Percentiles rank a stretch among this genome's conserved stretches.
Conservation (phyloP, 53 echinoderm and acorn worm species). For the Holothuria scabra region DNA sequence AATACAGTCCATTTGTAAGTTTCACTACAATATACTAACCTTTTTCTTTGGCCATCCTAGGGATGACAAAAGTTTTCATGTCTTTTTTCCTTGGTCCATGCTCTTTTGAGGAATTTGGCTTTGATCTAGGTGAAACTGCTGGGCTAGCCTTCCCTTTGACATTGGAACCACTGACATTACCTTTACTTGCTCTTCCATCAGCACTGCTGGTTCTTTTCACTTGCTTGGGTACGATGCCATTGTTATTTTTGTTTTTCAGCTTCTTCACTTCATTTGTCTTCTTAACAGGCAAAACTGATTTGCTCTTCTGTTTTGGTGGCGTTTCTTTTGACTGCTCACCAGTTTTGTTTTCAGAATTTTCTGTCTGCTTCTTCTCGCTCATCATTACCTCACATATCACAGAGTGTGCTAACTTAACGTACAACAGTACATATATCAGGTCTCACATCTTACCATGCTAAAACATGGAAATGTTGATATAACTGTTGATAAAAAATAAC, state of each 20-base stretch:
- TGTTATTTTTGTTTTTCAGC: neutral
- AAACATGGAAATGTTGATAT: too few species aligned
- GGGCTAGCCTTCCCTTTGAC: neutral
- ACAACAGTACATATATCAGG: too few species aligned
- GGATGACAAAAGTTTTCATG: constrained; percentile 47
- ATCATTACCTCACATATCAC: neutral
- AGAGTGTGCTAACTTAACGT: too few species aligned
- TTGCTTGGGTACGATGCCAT: neutral
- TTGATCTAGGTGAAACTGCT: neutral
- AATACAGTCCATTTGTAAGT: too few species aligned
- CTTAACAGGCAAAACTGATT: neutral
- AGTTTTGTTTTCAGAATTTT: neutral
- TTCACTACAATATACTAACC: neutral
- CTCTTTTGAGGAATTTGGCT: constrained; percentile 37
- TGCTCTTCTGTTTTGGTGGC: neutral
- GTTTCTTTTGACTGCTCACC: too few species aligned
- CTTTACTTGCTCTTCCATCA: neutral
- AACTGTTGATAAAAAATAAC: too few species aligned
- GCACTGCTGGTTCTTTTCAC: constrained; percentile 11
- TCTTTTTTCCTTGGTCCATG: constrained; percentile 51
- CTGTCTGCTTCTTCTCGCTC: constrained; percentile 32
- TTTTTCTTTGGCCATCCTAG: constrained; percentile 48
- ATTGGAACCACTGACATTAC: neutral
- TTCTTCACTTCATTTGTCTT: constrained; percentile 25
- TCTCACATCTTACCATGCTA: too few species aligned